Evolutionary conservation across 2,797 vertebrate genomes (phyloP).

Genomic region (Molossus alvarezi): DNA sequence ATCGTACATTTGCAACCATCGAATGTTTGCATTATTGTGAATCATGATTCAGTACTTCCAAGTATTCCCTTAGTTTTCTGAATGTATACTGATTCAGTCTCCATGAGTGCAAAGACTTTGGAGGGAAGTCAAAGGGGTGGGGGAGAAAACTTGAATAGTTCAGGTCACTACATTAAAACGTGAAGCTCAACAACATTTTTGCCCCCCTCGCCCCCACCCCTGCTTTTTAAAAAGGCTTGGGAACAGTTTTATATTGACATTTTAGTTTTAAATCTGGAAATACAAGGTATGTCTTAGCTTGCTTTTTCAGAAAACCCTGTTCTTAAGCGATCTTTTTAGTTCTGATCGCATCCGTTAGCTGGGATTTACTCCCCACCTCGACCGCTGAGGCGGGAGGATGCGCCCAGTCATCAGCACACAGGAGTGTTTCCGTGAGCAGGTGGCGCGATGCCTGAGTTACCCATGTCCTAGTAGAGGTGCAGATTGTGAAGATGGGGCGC

Average conservation of each 20-base stretch:
- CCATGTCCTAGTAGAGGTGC: no score
- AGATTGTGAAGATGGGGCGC: background rate
- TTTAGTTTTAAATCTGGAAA: constrained; percentile 7
- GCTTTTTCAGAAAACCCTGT: constrained; percentile 19
- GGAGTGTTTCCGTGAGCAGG: no score
- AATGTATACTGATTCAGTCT: background rate
- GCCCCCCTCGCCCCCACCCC: no score
- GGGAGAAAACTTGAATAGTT: constrained; percentile 48
- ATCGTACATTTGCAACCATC: background rate
- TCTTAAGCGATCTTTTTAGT: constrained; percentile 6
- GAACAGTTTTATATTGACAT: background rate
- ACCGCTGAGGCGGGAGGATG: background rate
- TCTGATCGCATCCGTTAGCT: background rate
- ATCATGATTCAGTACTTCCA: background rate
- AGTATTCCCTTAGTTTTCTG: background rate
- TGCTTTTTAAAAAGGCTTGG: background rate
- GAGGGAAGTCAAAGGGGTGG: background rate
- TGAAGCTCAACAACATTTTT: background rate
- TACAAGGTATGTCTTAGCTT: background rate
- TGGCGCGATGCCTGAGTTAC: no score
- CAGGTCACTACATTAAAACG: constrained; percentile 5
- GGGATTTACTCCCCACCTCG: background rate
- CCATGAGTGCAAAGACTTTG: background rate
- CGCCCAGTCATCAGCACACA: no score
- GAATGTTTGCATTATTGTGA: background rate